Evolutionary conservation across 1,140 invertebrate genomes (phyloP).

Genomic region (Drosophila prosaltans): DNA sequence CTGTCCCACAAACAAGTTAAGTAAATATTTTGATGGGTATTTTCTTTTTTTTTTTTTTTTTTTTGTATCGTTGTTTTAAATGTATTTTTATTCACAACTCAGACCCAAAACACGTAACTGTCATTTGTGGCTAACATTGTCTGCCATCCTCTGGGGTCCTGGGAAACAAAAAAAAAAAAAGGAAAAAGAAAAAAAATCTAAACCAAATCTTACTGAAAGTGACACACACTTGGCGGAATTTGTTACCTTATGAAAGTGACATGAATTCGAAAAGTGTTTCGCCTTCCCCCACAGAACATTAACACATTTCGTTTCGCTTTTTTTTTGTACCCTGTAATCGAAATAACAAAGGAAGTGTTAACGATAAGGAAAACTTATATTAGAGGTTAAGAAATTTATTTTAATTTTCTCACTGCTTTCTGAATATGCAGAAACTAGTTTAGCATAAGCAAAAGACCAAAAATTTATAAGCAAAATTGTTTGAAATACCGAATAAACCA

Average conservation of each 20-base stretch:
- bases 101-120: slow-evolving; percentile 58
- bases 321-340: slow-evolving; percentile 24
- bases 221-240: slow-evolving; percentile 67
- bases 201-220: slow-evolving; percentile 47
- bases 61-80: slow-evolving; percentile 5
- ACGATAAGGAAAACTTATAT: no score
- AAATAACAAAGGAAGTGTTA: no score
- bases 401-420: no score
- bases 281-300: slow-evolving; percentile 44
- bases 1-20: slow-evolving; percentile 37
- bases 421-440: no score
- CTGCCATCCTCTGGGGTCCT: slow-evolving; percentile 22
- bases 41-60: slow-evolving; percentile 9
- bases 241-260: slow-evolving; percentile 73
- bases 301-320: slow-evolving; percentile 60
- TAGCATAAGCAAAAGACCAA: no score
- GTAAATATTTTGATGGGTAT: slow-evolving; percentile 34
- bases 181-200: slow-evolving; percentile 19
- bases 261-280: slow-evolving; percentile 76
- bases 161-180: slow-evolving; percentile 3
- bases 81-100: slow-evolving; percentile 35
- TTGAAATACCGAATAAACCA: no score
- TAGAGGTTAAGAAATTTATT: no score
- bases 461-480: no score
- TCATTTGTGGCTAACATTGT: slow-evolving; percentile 52